phyloP scores from a whole-genome alignment of 2,888 invertebrate genomes.

The Spatulosminthurus flaviceps region DNA sequence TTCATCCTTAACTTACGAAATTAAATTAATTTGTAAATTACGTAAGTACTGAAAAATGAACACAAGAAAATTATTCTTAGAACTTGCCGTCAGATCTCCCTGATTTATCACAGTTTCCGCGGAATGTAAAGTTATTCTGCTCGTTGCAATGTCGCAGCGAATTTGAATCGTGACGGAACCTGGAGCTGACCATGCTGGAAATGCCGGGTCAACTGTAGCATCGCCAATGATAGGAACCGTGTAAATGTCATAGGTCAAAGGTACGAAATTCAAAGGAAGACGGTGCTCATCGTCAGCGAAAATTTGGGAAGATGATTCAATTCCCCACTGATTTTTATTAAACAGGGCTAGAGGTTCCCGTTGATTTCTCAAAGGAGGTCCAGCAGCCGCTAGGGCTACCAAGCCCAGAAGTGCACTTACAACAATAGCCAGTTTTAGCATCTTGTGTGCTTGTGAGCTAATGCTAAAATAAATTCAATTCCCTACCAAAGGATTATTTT shows the following conservation, averaged over 20 bases:
- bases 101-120: background rate
- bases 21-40: no score
- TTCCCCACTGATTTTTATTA: background rate
- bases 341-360: background rate
- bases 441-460: background rate
- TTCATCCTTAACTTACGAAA: background rate
- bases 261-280: background rate
- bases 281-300: background rate
- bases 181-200: slow-evolving; percentile 50
- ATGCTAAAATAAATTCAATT: no score
- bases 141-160: background rate
- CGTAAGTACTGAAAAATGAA: no score
- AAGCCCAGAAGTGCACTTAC: background rate
- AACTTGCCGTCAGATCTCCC: no score
- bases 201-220: background rate
- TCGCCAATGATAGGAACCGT: slow-evolving; percentile 3
- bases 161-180: slow-evolving; percentile 50
- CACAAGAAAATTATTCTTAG: no score
- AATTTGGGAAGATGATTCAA: background rate
- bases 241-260: slow-evolving; percentile 5
- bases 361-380: background rate
- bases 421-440: background rate
- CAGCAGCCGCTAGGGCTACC: background rate
- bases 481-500: no score
- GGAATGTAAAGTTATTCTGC: background rate